Base-by-base conservation (phyloP, 1,140 invertebrate species). In the Trinorchestia longiramus region DNA sequence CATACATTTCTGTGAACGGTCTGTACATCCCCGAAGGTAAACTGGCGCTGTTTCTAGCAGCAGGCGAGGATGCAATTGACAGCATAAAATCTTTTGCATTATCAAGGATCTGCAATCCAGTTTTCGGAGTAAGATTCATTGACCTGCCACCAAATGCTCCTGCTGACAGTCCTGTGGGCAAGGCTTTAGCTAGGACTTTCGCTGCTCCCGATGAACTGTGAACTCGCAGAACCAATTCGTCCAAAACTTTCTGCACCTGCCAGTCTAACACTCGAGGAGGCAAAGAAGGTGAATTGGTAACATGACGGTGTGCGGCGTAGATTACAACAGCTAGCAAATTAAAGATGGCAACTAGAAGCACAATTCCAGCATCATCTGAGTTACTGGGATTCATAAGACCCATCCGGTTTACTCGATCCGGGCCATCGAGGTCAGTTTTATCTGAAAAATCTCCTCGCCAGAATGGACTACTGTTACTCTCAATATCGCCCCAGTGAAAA, bases 221-320 rank as follows among this genome's bases (percentile, higher is more conserved):
- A 41, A 96, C 96, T 87, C 96, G 96, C 87, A 97, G 96, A 36
- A 96, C 96, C 43, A 97, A 88, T 87, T 97, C 96, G 90, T 97
- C 96, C 45, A 97, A 92, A 53, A 97, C 96, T 95, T 96, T 96
- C 95, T 96, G 96, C 44, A 97, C 96, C 96, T 97, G 96, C 96
- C 96, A 96, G 87, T 96, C 95, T 43, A 97, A 95, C 0, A 96
- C 96, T 1, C 96, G 88, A 42, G 95, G 95, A 11, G 96, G 96
- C n/a, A 96, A 95, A 17, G 95, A 90, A 43, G 43, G 95, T 11
- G n/a, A 95, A n/a, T 95, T 96, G 47, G 53, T 95, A 44, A 97
- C 94, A 92, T 96, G 96, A 87, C 96, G 87, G 94, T 96, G 91
- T 11, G 96, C 96, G 87, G 96, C 96, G 95, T 97, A 97, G 40